These are phyloP conservation scores for Ptychochromis oligacanthus DNA, from an alignment of 2,113 vertebrate genomes.

Conservation along the genomic window DNA sequence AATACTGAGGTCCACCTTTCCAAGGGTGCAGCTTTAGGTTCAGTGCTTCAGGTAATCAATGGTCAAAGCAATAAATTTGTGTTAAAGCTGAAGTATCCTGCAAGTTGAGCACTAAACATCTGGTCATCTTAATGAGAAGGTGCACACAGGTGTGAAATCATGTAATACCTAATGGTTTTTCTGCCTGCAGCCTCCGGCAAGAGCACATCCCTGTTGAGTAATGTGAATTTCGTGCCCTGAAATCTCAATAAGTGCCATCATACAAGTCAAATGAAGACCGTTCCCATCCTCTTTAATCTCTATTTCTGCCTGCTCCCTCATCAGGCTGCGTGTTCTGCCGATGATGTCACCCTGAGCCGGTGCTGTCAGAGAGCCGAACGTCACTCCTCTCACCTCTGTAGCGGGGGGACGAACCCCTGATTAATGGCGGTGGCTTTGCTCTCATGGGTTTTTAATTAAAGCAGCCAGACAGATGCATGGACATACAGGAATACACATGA, in stretches of 20 bases:
- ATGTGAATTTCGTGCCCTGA: not conserved
- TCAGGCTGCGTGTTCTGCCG: not conserved
- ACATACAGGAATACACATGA: not conserved
- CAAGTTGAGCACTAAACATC: not conserved
- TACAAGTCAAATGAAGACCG: not conserved
- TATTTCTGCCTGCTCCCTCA: not conserved
- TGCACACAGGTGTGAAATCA: not conserved
- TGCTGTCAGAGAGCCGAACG: conserved; percentile 11
- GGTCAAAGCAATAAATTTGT: not conserved
- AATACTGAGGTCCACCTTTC: not conserved
- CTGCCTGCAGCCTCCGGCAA: not conserved
- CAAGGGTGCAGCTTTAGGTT: not conserved
- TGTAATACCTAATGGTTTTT: not conserved
- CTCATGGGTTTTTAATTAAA: conserved; percentile 66
- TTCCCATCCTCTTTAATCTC: not conserved
- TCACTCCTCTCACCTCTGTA: conserved; percentile 38
- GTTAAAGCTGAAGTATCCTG: not conserved
- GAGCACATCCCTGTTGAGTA: not conserved
- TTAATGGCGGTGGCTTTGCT: conserved; percentile 50
- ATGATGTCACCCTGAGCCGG: conserved; percentile 30
- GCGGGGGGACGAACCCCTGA: conserved; percentile 26
- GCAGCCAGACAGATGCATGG: conserved; percentile 25
- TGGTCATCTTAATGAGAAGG: not conserved
- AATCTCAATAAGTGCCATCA: not conserved
- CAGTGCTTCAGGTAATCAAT: not conserved